Evolutionary conservation across 37 sponge, comb jelly and placozoan genomes (phyloP).

Genomic region (Eunapius fragilis): DNA sequence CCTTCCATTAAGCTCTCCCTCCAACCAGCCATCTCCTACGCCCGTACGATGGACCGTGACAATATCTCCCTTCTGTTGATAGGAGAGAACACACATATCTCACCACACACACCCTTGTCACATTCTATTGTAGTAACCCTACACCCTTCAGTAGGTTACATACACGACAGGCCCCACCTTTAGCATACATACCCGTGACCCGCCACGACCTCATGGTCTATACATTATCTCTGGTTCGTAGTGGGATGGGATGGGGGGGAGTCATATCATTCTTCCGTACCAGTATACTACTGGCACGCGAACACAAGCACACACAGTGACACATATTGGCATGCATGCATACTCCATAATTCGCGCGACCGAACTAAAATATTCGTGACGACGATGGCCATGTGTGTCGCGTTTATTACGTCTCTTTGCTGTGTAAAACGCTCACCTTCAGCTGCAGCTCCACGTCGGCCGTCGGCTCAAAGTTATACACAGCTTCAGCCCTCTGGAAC

Average conservation of each 20-base stretch:
- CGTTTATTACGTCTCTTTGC: too few relatives aligned
- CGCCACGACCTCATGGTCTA: too few relatives aligned
- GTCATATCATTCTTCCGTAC: background rate
- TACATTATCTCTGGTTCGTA: too few relatives aligned
- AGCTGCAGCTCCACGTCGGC: constrained; percentile 64
- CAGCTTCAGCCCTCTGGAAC: constrained; percentile 49
- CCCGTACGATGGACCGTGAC: constrained; percentile 50
- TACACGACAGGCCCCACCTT: too few relatives aligned
- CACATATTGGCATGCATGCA: background rate
- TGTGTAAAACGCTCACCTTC: constrained; percentile 30
- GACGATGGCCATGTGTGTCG: too few relatives aligned
- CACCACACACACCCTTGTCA: constrained; percentile 14
- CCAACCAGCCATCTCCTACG: constrained; percentile 86
- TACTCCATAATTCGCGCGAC: background rate
- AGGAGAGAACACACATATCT: constrained; percentile 1
- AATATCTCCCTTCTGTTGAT: constrained; percentile 69
- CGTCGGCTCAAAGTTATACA: constrained; percentile 69
- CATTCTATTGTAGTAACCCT: too few relatives aligned
- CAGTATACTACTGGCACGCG: background rate
- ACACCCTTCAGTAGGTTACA: too few relatives aligned
- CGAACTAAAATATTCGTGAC: too few relatives aligned
- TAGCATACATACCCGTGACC: too few relatives aligned
- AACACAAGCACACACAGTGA: too few relatives aligned
- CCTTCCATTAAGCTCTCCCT: constrained; percentile 69
- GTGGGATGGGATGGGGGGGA: too few relatives aligned